phyloP scores from a whole-genome alignment of 2,113 vertebrate species.

The Chloebia gouldiae region DNA sequence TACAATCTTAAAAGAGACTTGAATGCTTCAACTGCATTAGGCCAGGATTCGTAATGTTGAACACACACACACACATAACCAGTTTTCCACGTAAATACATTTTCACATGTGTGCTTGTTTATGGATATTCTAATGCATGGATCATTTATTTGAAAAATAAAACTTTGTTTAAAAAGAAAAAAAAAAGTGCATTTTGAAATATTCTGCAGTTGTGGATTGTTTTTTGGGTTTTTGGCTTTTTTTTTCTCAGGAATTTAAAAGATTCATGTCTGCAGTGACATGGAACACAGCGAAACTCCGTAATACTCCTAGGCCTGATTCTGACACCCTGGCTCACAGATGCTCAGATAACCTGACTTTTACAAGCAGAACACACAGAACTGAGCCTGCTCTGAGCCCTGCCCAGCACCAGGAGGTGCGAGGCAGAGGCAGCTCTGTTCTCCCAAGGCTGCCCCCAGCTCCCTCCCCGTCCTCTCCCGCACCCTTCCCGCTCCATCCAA shows the following conservation, averaged over 20 bases:
- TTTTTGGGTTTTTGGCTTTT: neutral
- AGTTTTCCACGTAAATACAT: neutral
- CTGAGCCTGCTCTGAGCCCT: neutral
- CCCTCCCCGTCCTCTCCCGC: neutral
- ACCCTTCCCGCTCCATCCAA: neutral
- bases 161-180: neutral
- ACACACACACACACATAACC: neutral
- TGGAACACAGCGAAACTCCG: neutral
- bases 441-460: neutral
- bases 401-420: neutral
- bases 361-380: neutral
- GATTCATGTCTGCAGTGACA: neutral
- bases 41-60: slow-evolving; percentile 9
- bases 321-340: neutral
- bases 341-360: neutral
- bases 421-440: neutral
- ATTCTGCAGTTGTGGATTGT: neutral
- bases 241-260: neutral
- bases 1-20: slow-evolving; percentile 58
- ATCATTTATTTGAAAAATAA: neutral
- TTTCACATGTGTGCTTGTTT: neutral
- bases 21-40: slow-evolving; percentile 2
- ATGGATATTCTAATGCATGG: neutral
- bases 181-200: neutral
- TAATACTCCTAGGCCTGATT: neutral